phyloP scores from a whole-genome alignment of 1,140 invertebrate species.

The Temnothorax nylanderi region DNA sequence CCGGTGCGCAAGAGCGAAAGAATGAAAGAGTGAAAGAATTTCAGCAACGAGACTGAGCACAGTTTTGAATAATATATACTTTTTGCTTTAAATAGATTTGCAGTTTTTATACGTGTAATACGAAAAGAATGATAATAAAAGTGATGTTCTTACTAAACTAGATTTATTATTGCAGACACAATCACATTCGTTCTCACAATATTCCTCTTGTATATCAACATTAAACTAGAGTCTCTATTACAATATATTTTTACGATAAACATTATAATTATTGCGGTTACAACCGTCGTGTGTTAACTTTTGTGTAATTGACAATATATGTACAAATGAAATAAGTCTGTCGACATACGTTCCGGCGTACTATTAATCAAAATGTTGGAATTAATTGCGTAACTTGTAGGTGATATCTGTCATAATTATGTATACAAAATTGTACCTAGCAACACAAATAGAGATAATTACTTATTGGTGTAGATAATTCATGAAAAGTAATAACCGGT shows the following conservation, averaged over 20 bases:
- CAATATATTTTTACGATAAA: slow-evolving; percentile 1
- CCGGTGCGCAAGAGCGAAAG: slow-evolving; percentile 87
- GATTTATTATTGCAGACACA: slow-evolving; percentile 52
- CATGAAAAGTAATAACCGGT: background rate
- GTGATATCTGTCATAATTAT: slow-evolving; percentile 1
- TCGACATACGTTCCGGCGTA: background rate
- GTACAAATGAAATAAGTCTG: slow-evolving; percentile 26
- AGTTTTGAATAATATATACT: background rate
- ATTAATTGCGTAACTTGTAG: slow-evolving; percentile 1
- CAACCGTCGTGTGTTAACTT: slow-evolving; percentile 4
- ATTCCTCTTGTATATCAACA: background rate
- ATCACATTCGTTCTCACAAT: slow-evolving; percentile 24
- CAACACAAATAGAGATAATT: slow-evolving; percentile 12
- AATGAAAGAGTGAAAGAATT: slow-evolving; percentile 10
- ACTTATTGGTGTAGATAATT: background rate
- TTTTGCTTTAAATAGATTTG: background rate
- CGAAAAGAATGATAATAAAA: background rate
- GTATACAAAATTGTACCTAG: background rate
- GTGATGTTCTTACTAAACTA: slow-evolving; percentile 49
- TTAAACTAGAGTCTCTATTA: slow-evolving; percentile 19
- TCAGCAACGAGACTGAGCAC: background rate
- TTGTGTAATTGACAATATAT: slow-evolving; percentile 59
- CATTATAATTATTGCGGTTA: slow-evolving; percentile 10
- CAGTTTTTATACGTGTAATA: background rate
- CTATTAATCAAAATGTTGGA: background rate